Percentiles rank a stretch among this genome's conserved stretches.
Conservation (phyloP, 2,888 invertebrate species). For the Embidobia sp. region DNA sequence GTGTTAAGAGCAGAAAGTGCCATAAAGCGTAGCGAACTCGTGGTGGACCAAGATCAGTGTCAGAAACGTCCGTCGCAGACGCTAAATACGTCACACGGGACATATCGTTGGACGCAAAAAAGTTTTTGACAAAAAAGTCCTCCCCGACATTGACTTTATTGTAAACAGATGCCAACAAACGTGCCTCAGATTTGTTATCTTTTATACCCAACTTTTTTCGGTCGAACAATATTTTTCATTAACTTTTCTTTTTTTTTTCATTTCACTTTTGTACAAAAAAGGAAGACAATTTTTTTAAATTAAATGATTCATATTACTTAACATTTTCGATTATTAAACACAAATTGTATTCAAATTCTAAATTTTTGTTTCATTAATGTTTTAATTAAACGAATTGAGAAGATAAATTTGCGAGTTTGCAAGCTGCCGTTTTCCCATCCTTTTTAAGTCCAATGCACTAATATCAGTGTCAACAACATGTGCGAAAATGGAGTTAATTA, state of each 20-base stretch:
- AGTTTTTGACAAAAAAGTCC: background rate
- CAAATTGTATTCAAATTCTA: too few species aligned
- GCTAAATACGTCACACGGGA: constrained; percentile 29
- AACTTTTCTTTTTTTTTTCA: too few species aligned
- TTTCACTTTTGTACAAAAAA: too few species aligned
- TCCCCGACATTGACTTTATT: constrained; percentile 4
- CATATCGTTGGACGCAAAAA: background rate
- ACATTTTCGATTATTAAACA: too few species aligned
- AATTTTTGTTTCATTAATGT: background rate
- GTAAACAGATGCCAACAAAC: constrained; percentile 20
- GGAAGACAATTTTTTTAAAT: too few species aligned
- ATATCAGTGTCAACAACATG: constrained; percentile 11
- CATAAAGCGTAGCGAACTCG: constrained; percentile 33
- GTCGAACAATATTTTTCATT: too few species aligned
- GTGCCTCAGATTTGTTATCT: background rate
- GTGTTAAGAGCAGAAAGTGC: constrained; percentile 34
- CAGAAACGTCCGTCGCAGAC: constrained; percentile 18
- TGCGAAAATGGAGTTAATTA: constrained; percentile 26
- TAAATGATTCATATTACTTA: too few species aligned
- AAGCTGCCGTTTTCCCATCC: background rate
- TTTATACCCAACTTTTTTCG: too few species aligned
- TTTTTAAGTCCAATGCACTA: constrained; percentile 25
- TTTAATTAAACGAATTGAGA: too few species aligned
- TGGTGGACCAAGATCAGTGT: constrained; percentile 38
- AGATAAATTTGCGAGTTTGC: background rate